Base-by-base conservation (phyloP, 2,888 invertebrate species). In the Dynastes maya region DNA sequence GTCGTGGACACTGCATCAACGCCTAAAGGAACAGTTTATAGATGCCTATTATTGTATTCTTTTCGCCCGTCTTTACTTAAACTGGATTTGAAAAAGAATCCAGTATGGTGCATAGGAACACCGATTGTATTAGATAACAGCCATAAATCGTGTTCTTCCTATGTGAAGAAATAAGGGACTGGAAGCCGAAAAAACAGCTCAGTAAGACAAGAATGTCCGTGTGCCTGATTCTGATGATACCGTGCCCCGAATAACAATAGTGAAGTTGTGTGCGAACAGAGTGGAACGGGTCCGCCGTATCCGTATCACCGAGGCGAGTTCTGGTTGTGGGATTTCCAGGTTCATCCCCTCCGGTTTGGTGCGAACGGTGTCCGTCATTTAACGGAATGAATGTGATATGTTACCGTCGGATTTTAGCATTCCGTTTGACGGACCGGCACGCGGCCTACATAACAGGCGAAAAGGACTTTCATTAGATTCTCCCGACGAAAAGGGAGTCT, bases 131-230 rank as follows among this genome's bases (percentile, higher is more conserved):
- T 80, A 78, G 76, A 78, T 81, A 85, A 85, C 78, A 85, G 86
- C 87, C 85, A 86, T 85, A 86, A 86, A 87, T 87, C 87, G 86
- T 85, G 87, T 88, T 87, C 87, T 88, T 88, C 86, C 85, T 85
- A 83, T 67, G 45, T 32, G 27, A 16, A n/a, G 67, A 16, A 45
- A 67, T 45, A 67, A 45, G 67, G 67, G 67, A 40, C 45, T 29
- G 83, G 84, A 84, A 85, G 71, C 16, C 37, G 74, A 86, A 86
- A 86, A 84, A 87, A 86, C 86, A 86, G 86, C 87, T 86, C 86
- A 86, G 87, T 86, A 86, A 87, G 87, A 88, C 87, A 87, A 86
- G 87, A 87, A 87, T 87, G 88, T 87, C 87, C 87, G 87, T 86
- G 86, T 85, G 86, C 86, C 87, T 85, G 86, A 86, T 87, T 87